Evolutionary conservation across 2,113 vertebrate genomes (phyloP), one percentile per base, ranked within the genome.

Genomic region (Callopanchax toddi): DNA sequence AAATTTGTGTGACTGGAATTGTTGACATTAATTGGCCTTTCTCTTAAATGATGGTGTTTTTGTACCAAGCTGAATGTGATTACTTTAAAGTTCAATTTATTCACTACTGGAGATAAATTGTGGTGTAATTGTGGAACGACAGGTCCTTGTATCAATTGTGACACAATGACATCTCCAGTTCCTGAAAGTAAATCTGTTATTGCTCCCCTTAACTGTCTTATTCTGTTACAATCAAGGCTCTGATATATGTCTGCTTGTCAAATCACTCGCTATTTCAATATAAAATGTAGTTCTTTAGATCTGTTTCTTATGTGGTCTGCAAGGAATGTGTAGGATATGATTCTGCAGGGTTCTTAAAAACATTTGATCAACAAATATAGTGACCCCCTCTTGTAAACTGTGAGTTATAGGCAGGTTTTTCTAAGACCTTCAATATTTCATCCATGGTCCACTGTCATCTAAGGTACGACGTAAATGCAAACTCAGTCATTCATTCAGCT

Each of bases 281-380:
- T 71, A 37, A 71, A 67, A 40, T 42, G 39, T 34, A 58, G 62
- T 59, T 32, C 25, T 46, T 62, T 25, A 18, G 22, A 21, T 44
- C 63, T 58, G 56, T 58, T 40, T n/a, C 4, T 7, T 66, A 17
- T 67, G 20, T 51, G 39, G 22, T 64, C 45, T 44, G 45, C 16
- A 21, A 49, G 49, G 23, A 75, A 53, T 76, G 26, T 60, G 50
- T 77, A 64, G 62, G 69, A 71, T 76, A 65, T 68, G 65, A 74
- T 81, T 81, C 44, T 55, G 73, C 81, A 55, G 51, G 72, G 48
- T 88, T 89, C 83, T 86, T 79, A 77, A 83, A 87, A 89, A 78
- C 74, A 69, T 52, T 65, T 57, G 58, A 82, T 63, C 40, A 74
- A 55, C 60, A n/a, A 53, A 65, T 58, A 29, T 76, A 76, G 58